Base-by-base conservation (phyloP, 1,140 invertebrate genomes). In the Notospermus geniculatus region DNA sequence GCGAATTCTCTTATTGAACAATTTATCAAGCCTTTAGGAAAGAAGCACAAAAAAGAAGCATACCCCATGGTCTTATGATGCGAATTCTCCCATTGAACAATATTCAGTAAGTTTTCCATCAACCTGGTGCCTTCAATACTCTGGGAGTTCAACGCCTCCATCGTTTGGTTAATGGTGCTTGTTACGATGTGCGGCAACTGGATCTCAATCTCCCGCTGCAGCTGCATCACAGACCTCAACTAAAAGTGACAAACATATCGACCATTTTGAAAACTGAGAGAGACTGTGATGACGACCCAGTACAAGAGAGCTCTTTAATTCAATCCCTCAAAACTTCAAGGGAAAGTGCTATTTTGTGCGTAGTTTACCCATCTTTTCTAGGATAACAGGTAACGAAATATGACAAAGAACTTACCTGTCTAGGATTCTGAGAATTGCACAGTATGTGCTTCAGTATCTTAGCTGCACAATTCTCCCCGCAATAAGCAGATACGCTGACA, bases 191-290 rank as follows among this genome's bases (percentile, higher is more conserved):
- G 56, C 0, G 60, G 60, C 23, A 71, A 52, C 25, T 68, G 65
- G 11, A 70, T 66, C 54, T 77, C 73, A 13, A 73, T 60, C 15
- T 66, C 59, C 28, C 65, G 62, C 59, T 77, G 71, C 45, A 77
- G 55, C 19, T 67, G 53, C 17, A 77, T 22, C 41, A 74, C 71
- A 46, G 63, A 56, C 4, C 55, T 55, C 45, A 75, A 59, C 72
- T 75, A 60, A 32, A 63, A 65, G 39, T 46, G 41, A n/a, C n/a
- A n/a, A n/a, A n/a, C n/a, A n/a, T n/a, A n/a, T n/a, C n/a, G n/a
- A n/a, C n/a, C n/a, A n/a, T n/a, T n/a, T n/a, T n/a, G n/a, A n/a
- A n/a, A n/a, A n/a, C n/a, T n/a, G n/a, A n/a, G n/a, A n/a, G n/a
- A n/a, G n/a, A n/a, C n/a, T n/a, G n/a, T n/a, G n/a, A n/a, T n/a